Base-by-base conservation (phyloP, 2,888 invertebrate species). In the Pammene fasciana region DNA sequence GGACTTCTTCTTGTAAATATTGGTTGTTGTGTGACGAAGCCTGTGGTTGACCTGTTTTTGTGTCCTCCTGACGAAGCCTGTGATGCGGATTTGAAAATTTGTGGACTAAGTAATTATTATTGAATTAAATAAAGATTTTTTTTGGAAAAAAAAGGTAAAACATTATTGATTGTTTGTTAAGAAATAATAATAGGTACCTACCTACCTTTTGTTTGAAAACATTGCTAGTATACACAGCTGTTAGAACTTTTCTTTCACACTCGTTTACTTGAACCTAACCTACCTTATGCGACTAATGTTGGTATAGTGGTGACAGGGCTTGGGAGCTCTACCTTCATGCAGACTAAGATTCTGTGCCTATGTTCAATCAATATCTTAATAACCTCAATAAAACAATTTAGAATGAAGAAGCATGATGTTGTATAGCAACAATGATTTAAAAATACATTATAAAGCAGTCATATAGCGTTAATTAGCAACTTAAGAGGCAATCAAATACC, bases 261-360 rank as follows among this genome's bases (percentile, higher is more conserved):
- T 48, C 14, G 16, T 50, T 18, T 14, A n/a, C 11, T 45, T 13
- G 16, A 65, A 52, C 52, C 59, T 60, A 45, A 67, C 59, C 43
- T 67, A 65, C 65, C 65, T 59, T 67, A n/a, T 5, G 11, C 48
- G 5, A 4, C 36, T 5, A 45, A 45, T 26, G 62, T 41, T 52
- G 41, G 50, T n/a, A 36, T 16, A 41, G 14, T 50, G 48, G 41
- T 41, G 62, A 16, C 34, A 14, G 36, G 62, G 62, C 18, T 26
- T 52, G 38, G 62, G 18, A 38, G 41, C 9, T 62, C 60, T 41
- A 38, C 50, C 48, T 16, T 38, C 62, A 62, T 62, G 62, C 62
- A 62, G 62, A 26, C 62, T 62, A 62, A 50, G 62, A 62, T 62
- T 62, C 62, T 41, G 41, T 62, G 62, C 62, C 62, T 62, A 62